Conservation (phyloP, 2,797 vertebrate genomes). For the Poecilia picta region DNA sequence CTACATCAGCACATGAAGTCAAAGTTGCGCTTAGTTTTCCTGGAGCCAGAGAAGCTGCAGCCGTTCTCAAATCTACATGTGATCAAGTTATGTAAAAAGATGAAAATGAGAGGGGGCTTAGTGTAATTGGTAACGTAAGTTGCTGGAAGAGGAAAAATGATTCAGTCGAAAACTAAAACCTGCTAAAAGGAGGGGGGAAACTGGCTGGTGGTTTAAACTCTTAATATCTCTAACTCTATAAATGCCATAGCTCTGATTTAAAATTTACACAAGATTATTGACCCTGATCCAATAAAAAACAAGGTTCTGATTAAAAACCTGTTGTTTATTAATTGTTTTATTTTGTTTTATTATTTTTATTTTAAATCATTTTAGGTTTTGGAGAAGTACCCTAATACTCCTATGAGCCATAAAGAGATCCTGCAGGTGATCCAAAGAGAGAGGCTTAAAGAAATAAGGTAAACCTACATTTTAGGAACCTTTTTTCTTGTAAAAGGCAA, state of each 20-base stretch:
- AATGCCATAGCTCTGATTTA: not conserved
- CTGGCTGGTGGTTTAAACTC: not conserved
- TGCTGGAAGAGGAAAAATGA: not conserved
- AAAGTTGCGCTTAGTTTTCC: not conserved
- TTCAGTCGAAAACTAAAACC: not conserved
- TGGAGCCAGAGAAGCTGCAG: not conserved
- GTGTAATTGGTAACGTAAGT: too few relatives aligned
- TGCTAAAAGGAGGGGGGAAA: not conserved
- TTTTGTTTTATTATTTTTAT: slow-evolving; percentile 7
- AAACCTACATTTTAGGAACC: slow-evolving; percentile 29
- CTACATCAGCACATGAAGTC: not conserved
- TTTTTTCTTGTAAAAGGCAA: slow-evolving; percentile 12
- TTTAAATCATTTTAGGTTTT: slow-evolving; percentile 85
- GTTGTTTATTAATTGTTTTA: not conserved
- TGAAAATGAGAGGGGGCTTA: not conserved
- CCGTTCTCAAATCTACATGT: not conserved
- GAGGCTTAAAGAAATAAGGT: slow-evolving; percentile 98
- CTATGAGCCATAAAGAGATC: slow-evolving; percentile 99
- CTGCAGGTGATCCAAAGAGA: slow-evolving; percentile 98
- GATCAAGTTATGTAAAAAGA: not conserved
- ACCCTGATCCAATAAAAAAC: too few relatives aligned
- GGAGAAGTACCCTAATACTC: slow-evolving; percentile 98
- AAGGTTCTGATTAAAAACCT: not conserved
- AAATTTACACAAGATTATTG: not conserved
- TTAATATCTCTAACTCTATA: too few relatives aligned